Evolutionary conservation across 2,888 invertebrate species (phyloP).

Genomic region (Philhelius pedissequus): DNA sequence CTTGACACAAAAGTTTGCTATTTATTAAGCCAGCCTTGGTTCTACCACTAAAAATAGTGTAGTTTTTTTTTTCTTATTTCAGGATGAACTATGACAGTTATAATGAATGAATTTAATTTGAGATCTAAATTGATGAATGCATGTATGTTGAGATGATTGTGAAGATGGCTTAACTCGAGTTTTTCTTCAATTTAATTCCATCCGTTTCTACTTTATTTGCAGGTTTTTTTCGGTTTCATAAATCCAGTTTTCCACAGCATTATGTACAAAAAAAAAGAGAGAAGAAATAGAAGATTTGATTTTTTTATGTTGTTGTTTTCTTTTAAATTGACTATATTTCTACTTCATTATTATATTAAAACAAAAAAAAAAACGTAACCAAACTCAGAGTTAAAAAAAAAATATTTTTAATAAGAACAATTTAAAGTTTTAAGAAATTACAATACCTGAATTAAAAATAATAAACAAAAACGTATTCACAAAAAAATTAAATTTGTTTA

Average conservation of each 20-base stretch:
- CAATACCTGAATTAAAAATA: no score
- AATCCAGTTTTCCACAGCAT: slow-evolving; percentile 30
- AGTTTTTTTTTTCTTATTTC: not conserved
- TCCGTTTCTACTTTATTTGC: not conserved
- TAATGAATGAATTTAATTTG: not conserved
- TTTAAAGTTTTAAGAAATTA: no score
- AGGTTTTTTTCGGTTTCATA: not conserved
- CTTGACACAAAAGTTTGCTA: not conserved
- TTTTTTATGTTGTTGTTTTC: not conserved
- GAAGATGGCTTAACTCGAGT: not conserved
- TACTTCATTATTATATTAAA: not conserved
- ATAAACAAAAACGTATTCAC: no score
- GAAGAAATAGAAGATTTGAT: slow-evolving; percentile 41
- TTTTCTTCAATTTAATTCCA: not conserved
- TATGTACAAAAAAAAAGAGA: slow-evolving; percentile 29
- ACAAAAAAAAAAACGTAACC: not conserved
- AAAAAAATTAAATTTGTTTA: no score
- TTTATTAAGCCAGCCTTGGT: not conserved
- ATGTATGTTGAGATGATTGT: not conserved
- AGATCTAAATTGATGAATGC: not conserved
- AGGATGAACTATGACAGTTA: not conserved
- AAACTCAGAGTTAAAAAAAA: no score
- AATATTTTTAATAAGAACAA: no score
- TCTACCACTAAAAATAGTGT: not conserved
- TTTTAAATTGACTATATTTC: not conserved